A percentile compares a stretch with the other conserved stretches of the same genome.
These are phyloP conservation scores for Philereme vetulata DNA, from an alignment of 2,888 invertebrate genomes.

Conservation along the genomic window DNA sequence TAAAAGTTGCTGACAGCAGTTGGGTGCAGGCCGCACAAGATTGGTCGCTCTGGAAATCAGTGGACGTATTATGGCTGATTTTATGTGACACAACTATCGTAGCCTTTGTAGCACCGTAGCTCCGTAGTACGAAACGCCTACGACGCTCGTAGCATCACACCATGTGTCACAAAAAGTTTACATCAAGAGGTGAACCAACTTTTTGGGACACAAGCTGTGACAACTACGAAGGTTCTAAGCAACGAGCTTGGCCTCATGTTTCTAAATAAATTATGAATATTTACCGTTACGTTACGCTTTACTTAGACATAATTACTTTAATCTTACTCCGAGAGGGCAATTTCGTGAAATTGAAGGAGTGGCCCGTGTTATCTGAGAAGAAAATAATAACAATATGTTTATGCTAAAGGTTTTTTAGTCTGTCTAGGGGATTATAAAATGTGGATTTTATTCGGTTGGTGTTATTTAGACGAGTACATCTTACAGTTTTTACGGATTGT, in stretches of 20 bases:
- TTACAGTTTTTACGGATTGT: no score
- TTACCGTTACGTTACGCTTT: slow-evolving; percentile 73
- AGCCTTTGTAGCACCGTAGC: no score
- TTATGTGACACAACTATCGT: no score
- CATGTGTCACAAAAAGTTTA: no score
- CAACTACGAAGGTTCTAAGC: slow-evolving; percentile 30
- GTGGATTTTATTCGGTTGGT: slow-evolving; percentile 57
- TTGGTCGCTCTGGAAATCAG: no score
- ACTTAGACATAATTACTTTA: slow-evolving; percentile 77
- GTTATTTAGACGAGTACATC: neutral
- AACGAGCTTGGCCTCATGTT: slow-evolving; percentile 65
- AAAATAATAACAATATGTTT: slow-evolving; percentile 23
- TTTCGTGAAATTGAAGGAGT: slow-evolving; percentile 70
- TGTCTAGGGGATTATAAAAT: slow-evolving; percentile 39
- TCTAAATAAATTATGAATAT: slow-evolving; percentile 80
- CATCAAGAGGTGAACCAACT: neutral
- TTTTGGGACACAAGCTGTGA: neutral
- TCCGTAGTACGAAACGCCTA: no score
- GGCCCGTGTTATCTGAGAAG: slow-evolving; percentile 45
- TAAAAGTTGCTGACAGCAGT: no score
- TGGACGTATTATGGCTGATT: no score
- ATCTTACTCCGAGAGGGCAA: slow-evolving; percentile 69
- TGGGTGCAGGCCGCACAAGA: no score
- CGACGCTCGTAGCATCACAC: no score
- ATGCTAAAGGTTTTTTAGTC: slow-evolving; percentile 2